These are phyloP conservation scores for Drosophila nigrodunni DNA, from an alignment of 1,140 invertebrate species.

Conservation along the genomic window DNA sequence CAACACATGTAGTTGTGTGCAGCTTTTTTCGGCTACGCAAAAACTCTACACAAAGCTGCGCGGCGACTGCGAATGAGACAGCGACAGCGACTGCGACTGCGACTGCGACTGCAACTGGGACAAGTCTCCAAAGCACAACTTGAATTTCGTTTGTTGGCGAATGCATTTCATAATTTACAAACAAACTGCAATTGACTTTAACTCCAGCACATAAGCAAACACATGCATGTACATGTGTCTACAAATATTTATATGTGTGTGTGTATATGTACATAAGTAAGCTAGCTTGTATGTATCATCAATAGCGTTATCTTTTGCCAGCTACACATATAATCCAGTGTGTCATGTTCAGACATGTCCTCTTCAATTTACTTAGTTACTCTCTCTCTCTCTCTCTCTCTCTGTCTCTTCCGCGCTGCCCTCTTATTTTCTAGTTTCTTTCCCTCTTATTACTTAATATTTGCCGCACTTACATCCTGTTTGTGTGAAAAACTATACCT, in stretches of 20 bases:
- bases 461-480: constrained; percentile 11
- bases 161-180: constrained; percentile 46
- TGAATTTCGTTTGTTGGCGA: constrained; percentile 37
- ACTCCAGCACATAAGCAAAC: constrained; percentile 9
- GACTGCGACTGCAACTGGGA: constrained; percentile 44
- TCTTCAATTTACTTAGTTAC: neutral
- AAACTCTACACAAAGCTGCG: constrained; percentile 36
- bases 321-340: neutral
- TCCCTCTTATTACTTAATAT: neutral
- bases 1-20: neutral
- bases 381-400: neutral
- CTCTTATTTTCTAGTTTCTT: constrained; percentile 4
- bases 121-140: constrained; percentile 52
- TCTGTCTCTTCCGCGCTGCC: neutral
- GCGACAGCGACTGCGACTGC: constrained; percentile 10
- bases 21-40: constrained; percentile 18
- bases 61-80: neutral
- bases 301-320: constrained; percentile 1
- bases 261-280: neutral
- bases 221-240: neutral
- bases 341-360: constrained; percentile 12
- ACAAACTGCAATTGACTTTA: constrained; percentile 7
- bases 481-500: neutral
- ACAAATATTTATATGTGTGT: neutral
- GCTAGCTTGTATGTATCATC: neutral